Evolutionary conservation across 2,888 invertebrate genomes (phyloP).

Genomic region (Eupeodes latifasciatus): DNA sequence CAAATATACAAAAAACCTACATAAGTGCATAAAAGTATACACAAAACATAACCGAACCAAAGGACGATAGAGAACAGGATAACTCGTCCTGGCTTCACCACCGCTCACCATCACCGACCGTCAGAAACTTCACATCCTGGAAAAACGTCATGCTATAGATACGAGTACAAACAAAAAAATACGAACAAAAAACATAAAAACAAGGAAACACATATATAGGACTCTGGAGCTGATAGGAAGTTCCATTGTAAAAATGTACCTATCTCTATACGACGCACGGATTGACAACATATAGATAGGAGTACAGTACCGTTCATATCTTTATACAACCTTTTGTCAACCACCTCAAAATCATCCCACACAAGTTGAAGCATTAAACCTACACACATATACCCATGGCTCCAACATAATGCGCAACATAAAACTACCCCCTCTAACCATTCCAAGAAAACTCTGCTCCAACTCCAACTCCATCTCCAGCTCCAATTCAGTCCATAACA

Average conservation of each 20-base stretch:
- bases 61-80: not conserved
- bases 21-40: slow-evolving; percentile 60
- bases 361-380: slow-evolving; percentile 35
- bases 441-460: slow-evolving; percentile 50
- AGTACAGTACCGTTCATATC: not conserved
- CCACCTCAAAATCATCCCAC: slow-evolving; percentile 49
- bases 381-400: slow-evolving; percentile 18
- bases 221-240: slow-evolving; percentile 48
- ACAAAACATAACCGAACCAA: not conserved
- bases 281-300: slow-evolving; percentile 7
- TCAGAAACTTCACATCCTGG: slow-evolving; percentile 50
- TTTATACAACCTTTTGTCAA: not conserved
- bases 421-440: slow-evolving; percentile 73
- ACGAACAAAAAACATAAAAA: not conserved
- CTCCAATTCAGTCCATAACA: not conserved
- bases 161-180: slow-evolving; percentile 27
- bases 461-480: too few species aligned
- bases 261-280: not conserved
- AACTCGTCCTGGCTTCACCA: slow-evolving; percentile 6
- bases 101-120: not conserved
- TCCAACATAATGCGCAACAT: slow-evolving; percentile 74
- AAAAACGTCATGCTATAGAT: slow-evolving; percentile 12
- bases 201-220: not conserved
- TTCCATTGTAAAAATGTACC: slow-evolving; percentile 60
- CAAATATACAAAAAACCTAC: slow-evolving; percentile 74